Percentiles rank a stretch among this genome's conserved stretches.
These are phyloP conservation scores for Agrotis ipsilon DNA, from an alignment of 2,888 invertebrate species.

Conservation along the genomic window DNA sequence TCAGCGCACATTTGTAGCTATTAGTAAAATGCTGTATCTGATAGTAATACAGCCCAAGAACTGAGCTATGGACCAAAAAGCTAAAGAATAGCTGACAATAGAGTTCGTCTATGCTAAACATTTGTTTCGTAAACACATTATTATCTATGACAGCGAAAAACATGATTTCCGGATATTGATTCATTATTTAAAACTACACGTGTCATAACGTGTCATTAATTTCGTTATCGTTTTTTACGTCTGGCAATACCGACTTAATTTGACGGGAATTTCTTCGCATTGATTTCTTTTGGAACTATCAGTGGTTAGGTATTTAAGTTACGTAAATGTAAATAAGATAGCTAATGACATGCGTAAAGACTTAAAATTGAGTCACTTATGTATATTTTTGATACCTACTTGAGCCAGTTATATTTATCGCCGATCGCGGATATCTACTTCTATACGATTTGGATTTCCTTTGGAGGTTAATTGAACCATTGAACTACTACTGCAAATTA, in stretches of 20 bases:
- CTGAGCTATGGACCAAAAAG: not conserved
- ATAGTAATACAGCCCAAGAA: too few species aligned
- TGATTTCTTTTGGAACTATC: too few species aligned
- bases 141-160: not conserved
- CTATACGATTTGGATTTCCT: not conserved
- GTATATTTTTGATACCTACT: too few species aligned
- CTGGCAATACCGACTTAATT: conserved; percentile 18
- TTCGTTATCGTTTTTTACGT: not conserved
- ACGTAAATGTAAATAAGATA: not conserved
- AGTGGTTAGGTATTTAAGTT: not conserved
- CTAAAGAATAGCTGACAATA: not conserved
- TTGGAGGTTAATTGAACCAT: not conserved
- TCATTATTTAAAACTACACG: not conserved
- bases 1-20: not conserved
- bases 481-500: not conserved
- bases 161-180: not conserved
- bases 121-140: not conserved
- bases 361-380: not conserved
- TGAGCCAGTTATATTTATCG: too few species aligned
- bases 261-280: conserved; percentile 4
- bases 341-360: not conserved
- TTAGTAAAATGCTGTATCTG: not conserved
- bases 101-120: not conserved
- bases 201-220: not conserved
- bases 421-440: not conserved